These are phyloP conservation scores for Globia sparganii DNA, from an alignment of 2,888 invertebrate genomes.

Conservation along the genomic window DNA sequence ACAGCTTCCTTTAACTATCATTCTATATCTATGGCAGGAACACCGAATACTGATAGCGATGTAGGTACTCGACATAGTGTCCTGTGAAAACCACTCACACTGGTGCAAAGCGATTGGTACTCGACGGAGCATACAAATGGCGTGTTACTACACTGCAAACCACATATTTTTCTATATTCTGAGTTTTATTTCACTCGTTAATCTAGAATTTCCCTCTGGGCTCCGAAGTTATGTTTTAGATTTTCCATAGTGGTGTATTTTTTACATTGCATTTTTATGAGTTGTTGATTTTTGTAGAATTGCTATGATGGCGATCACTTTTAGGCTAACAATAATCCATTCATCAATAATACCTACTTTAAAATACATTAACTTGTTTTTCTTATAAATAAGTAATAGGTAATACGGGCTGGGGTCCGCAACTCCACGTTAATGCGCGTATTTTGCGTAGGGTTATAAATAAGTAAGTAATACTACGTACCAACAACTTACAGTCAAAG, in stretches of 20 bases:
- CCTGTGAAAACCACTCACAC: constrained; percentile 26
- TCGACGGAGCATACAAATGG: constrained; percentile 55
- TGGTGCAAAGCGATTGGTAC: constrained; percentile 41
- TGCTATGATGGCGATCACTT: not conserved
- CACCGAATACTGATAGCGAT: constrained; percentile 33
- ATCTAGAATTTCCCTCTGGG: constrained; percentile 40
- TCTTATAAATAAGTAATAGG: not conserved
- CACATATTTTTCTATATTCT: constrained; percentile 43
- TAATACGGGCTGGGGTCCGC: no score
- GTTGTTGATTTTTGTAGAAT: not conserved
- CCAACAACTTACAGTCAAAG: not conserved
- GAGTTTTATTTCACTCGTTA: constrained; percentile 54
- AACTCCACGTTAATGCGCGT: no score
- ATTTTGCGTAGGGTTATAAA: no score
- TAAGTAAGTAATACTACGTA: not conserved
- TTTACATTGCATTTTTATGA: not conserved
- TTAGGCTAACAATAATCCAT: not conserved
- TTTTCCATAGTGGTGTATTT: constrained; percentile 12
- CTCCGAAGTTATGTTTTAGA: constrained; percentile 14
- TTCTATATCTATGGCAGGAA: constrained; percentile 15
- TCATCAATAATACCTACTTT: not conserved
- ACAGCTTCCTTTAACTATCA: not conserved
- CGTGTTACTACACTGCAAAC: constrained; percentile 29
- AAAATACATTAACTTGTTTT: not conserved
- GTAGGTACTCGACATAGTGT: constrained; percentile 27